These are phyloP conservation scores for Hippopotamyrus pictus DNA, from an alignment of 2,797 vertebrate species.

Conservation along the genomic window DNA sequence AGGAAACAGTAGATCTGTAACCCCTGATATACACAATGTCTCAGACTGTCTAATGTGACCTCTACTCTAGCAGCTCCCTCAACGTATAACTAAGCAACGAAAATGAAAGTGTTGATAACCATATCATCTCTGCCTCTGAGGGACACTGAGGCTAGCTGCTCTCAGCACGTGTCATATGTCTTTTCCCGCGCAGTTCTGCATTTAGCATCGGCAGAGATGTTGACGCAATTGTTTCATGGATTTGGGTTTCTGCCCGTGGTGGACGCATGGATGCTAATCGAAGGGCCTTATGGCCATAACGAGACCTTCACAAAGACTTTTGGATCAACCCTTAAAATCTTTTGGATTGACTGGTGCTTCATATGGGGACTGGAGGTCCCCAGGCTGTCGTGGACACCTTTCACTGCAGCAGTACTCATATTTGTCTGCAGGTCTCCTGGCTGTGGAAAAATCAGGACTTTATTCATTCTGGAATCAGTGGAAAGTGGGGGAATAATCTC, in stretches of 20 bases:
- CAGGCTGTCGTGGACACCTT: constrained; percentile 12
- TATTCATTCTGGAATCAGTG: constrained; percentile 31
- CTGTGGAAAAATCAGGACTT: constrained; percentile 14
- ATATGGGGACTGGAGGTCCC: constrained; percentile 10
- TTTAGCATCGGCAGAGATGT: neutral
- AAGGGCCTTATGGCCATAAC: neutral
- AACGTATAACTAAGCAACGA: neutral
- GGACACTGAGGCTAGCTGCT: neutral
- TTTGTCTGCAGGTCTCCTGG: constrained; percentile 23
- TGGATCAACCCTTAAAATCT: neutral
- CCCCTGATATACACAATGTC: neutral
- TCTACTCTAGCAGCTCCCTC: neutral
- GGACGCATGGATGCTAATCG: neutral
- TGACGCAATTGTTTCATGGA: neutral
- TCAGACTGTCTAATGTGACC: neutral
- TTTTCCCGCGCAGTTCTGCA: neutral
- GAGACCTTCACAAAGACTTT: neutral
- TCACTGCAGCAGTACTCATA: constrained; percentile 7
- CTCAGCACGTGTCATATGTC: neutral
- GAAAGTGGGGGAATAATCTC: constrained; percentile 10
- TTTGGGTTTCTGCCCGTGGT: neutral
- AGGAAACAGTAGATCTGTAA: neutral
- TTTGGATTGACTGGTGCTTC: neutral
- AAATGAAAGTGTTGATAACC: neutral
- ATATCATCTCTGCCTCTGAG: neutral